A percentile compares a stretch with the other conserved stretches of the same genome.
Conservation (phyloP, 1,140 invertebrate genomes). For the Drosophila oshimai region DNA sequence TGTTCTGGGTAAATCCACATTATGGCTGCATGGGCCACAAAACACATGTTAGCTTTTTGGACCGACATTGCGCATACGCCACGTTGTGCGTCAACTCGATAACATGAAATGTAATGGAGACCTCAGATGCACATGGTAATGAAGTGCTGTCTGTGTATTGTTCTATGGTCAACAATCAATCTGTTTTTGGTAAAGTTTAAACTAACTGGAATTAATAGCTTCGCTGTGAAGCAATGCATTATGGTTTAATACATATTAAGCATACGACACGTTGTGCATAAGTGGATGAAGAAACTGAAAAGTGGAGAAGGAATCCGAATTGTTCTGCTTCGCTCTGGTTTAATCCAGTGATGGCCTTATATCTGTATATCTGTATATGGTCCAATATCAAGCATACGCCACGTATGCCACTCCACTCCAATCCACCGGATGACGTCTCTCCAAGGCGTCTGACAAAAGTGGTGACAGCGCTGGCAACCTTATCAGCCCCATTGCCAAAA, state of each 20-base stretch:
- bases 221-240: too few species aligned
- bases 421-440: constrained; percentile 27
- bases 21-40: not conserved
- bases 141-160: too few species aligned
- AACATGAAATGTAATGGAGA: not conserved
- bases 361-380: too few species aligned
- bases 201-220: too few species aligned
- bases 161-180: too few species aligned
- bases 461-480: constrained; percentile 48
- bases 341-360: too few species aligned
- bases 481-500: constrained; percentile 57
- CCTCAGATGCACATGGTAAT: too few species aligned
- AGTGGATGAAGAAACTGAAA: too few species aligned
- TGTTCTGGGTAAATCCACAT: not conserved
- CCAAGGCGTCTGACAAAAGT: constrained; percentile 53
- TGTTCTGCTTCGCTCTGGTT: too few species aligned
- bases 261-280: constrained; percentile 4
- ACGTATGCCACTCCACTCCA: constrained; percentile 1
- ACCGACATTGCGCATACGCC: constrained; percentile 2
- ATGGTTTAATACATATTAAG: not conserved
- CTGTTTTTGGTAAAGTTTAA: too few species aligned
- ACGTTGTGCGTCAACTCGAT: not conserved
- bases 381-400: constrained; percentile 17
- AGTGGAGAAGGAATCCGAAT: too few species aligned
- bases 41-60: not conserved